Conservation (phyloP, 2,797 vertebrate genomes). For the Hydrocynus forskahlii region DNA sequence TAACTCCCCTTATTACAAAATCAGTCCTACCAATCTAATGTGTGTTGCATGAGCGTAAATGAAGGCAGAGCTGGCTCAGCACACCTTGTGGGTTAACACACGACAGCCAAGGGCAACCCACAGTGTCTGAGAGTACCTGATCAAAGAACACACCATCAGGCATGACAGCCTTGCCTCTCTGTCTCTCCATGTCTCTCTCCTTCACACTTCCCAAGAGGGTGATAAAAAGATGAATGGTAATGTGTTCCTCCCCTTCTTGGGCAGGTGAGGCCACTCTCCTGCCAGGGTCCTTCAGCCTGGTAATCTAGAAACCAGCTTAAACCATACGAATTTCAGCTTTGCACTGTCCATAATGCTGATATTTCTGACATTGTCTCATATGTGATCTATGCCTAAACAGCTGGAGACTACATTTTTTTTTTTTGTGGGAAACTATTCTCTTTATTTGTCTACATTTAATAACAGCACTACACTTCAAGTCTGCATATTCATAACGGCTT, state of each 20-base stretch:
- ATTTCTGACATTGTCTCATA: not conserved
- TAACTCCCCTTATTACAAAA: slow-evolving; percentile 38
- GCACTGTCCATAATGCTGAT: not conserved
- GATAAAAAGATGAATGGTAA: slow-evolving; percentile 10
- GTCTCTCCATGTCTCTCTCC: not conserved
- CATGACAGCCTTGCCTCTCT: slow-evolving; percentile 6
- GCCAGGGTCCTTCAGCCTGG: not conserved
- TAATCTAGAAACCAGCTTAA: not conserved
- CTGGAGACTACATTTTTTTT: too few relatives aligned
- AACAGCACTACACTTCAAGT: too few relatives aligned
- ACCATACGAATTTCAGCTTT: not conserved
- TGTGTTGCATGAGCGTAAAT: slow-evolving; percentile 6
- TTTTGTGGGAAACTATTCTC: too few relatives aligned
- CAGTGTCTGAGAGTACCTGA: slow-evolving; percentile 22
- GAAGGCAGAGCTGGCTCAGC: not conserved
- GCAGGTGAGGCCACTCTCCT: slow-evolving; percentile 10
- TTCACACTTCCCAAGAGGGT: slow-evolving; percentile 22
- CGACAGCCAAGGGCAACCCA: slow-evolving; percentile 12
- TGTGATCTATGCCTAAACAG: too few relatives aligned
- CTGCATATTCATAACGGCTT: too few relatives aligned
- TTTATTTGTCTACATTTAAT: too few relatives aligned
- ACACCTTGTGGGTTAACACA: slow-evolving; percentile 10
- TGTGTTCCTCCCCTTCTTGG: not conserved
- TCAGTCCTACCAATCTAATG: slow-evolving; percentile 30
- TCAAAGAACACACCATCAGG: slow-evolving; percentile 37